These are phyloP conservation scores for Tangara arthus DNA, from an alignment of 2,797 vertebrate genomes.

Conservation along the genomic window DNA sequence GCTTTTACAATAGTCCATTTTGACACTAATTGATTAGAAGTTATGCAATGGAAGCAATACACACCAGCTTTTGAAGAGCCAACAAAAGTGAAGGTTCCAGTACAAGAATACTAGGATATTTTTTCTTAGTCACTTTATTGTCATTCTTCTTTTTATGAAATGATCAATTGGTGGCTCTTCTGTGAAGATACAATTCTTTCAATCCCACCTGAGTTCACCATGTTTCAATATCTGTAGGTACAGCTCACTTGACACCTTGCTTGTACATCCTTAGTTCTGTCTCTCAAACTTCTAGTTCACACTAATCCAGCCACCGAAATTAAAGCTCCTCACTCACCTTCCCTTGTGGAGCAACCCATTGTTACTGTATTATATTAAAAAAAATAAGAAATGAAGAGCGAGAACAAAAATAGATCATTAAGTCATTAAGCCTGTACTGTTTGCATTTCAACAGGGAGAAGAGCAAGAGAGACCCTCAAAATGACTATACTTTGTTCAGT, in stretches of 20 bases:
- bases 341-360: neutral
- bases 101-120: neutral
- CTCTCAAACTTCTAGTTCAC: neutral
- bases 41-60: accelerated
- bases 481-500: neutral
- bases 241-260: neutral
- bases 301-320: neutral
- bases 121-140: neutral
- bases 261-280: neutral
- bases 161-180: neutral
- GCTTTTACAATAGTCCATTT: neutral
- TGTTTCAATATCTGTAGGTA: neutral
- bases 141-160: neutral
- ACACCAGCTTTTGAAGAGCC: neutral
- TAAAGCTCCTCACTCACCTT: neutral
- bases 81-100: neutral
- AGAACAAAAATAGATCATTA: neutral
- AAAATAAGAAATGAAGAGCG: neutral
- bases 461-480: neutral
- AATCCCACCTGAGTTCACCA: neutral
- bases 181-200: neutral
- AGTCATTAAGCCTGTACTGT: neutral
- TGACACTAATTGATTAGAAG: neutral
- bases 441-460: neutral
- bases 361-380: neutral